Conservation (phyloP, 35 echinoderm and acorn worm genomes). For the Anneissia japonica region DNA sequence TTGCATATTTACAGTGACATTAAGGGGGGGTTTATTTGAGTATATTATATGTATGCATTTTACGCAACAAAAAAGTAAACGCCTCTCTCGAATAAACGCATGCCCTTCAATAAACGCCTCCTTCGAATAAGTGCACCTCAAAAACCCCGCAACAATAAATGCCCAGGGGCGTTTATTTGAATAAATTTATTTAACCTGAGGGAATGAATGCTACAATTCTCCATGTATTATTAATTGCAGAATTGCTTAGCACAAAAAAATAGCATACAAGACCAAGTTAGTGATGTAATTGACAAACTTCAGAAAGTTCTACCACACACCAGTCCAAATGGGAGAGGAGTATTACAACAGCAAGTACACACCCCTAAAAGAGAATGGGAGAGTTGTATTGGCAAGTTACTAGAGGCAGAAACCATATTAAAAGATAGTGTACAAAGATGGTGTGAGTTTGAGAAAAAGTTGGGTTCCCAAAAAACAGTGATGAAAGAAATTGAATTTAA, state of each 20-base stretch:
- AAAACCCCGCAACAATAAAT: too few species aligned
- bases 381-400: neutral
- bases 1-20: too few species aligned
- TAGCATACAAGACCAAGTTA: neutral
- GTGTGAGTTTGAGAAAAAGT: neutral
- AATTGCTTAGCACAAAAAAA: neutral
- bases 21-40: too few species aligned
- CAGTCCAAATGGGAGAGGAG: neutral
- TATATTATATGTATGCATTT: too few species aligned
- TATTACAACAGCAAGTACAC: neutral
- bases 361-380: neutral
- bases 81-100: too few species aligned
- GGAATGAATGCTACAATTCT: too few species aligned
- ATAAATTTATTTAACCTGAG: too few species aligned
- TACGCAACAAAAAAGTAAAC: too few species aligned
- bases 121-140: too few species aligned
- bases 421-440: conserved; percentile 1
- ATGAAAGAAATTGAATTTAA: neutral
- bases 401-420: neutral
- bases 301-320: conserved; percentile 5
- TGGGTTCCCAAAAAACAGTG: neutral
- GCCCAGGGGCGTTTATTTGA: too few species aligned
- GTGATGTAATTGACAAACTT: neutral
- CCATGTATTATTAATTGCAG: neutral
- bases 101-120: too few species aligned